Percentiles rank a stretch among this genome's conserved stretches.
These are phyloP conservation scores for Hirtodrosophila duncani DNA, from an alignment of 2,888 invertebrate genomes.

Conservation along the genomic window DNA sequence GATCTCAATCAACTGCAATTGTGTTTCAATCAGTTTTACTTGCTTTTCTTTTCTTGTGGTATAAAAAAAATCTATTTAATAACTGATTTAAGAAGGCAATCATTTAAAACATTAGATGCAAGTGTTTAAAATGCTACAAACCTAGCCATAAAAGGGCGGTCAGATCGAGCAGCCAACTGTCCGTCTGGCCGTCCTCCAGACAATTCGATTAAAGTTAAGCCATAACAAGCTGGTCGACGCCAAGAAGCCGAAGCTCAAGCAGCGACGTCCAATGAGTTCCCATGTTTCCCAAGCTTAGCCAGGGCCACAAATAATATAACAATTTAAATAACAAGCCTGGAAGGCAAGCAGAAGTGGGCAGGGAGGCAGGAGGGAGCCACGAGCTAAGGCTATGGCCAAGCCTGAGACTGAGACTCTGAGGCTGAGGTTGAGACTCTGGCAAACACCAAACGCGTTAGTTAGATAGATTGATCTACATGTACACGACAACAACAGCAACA, in stretches of 20 bases:
- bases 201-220: conserved; percentile 68
- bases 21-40: conserved; percentile 3
- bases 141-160: conserved; percentile 40
- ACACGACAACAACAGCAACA: conserved; percentile 58
- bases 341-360: conserved; percentile 13
- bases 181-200: conserved; percentile 31
- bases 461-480: conserved; percentile 73
- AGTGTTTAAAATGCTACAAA: conserved; percentile 40
- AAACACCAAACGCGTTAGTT: conserved; percentile 72
- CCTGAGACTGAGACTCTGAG: no score
- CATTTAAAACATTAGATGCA: conserved; percentile 46
- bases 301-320: conserved; percentile 70
- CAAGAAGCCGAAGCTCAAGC: conserved; percentile 16
- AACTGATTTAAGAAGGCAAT: conserved; percentile 48
- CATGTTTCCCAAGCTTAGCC: conserved; percentile 57
- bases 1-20: no score
- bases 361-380: background rate
- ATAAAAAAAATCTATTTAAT: conserved; percentile 45
- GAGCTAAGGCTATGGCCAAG: conserved; percentile 1
- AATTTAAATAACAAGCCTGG: conserved; percentile 70
- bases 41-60: conserved; percentile 23
- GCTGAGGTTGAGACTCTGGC: no score
- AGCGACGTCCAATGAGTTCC: conserved; percentile 25
- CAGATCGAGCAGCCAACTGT: conserved; percentile 11
- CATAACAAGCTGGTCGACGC: conserved; percentile 44